Evolutionary conservation across 2,888 invertebrate species (phyloP).

Genomic region (Acronicta leporina): DNA sequence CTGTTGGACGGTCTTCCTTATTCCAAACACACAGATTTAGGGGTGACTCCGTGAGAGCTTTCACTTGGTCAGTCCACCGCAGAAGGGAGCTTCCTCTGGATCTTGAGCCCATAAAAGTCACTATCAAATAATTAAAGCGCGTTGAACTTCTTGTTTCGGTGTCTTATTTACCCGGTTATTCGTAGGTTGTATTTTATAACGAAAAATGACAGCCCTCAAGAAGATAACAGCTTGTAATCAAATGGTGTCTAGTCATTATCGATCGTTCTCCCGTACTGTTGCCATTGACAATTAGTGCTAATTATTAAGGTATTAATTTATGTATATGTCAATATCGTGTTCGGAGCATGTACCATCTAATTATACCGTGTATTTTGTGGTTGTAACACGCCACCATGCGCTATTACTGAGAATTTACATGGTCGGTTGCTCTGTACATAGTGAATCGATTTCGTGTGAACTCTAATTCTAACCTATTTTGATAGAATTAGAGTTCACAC

Average conservation of each 20-base stretch:
- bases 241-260: conserved; percentile 35
- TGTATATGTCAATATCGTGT: conserved; percentile 35
- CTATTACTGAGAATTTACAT: neutral
- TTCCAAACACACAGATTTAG: too few species aligned
- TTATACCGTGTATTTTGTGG: conserved; percentile 30
- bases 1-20: too few species aligned
- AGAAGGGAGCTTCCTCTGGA: too few species aligned
- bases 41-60: too few species aligned
- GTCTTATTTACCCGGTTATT: neutral
- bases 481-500: too few species aligned
- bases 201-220: conserved; percentile 8
- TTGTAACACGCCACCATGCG: neutral
- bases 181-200: neutral
- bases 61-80: too few species aligned
- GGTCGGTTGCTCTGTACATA: neutral
- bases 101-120: too few species aligned
- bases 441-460: neutral
- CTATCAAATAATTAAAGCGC: too few species aligned
- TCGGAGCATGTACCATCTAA: conserved; percentile 28
- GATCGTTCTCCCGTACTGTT: conserved; percentile 8
- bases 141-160: neutral
- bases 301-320: conserved; percentile 39
- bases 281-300: conserved; percentile 32
- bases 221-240: conserved; percentile 27
- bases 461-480: too few species aligned